Base-by-base conservation (phyloP, 2,797 vertebrate species). In the Pipistrellus nathusii region DNA sequence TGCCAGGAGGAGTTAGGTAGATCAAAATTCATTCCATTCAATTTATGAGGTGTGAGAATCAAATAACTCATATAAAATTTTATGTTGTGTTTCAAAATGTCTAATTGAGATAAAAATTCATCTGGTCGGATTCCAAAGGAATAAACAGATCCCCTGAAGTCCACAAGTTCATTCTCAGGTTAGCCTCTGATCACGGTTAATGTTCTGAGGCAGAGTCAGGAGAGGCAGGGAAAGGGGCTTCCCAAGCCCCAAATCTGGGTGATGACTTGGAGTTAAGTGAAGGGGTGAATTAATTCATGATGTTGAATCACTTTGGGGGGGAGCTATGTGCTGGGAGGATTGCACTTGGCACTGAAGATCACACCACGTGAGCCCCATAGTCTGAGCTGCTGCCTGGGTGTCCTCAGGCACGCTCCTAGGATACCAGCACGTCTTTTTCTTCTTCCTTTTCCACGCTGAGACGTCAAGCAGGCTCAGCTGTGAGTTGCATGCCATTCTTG, bases 11-110 rank as follows among this genome's bases (percentile, higher is more conserved):
- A 97, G 94, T 91, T 96, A 96, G 93, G 97, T 96, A 97, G 96
- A 97, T 97, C 92, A 96, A 96, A 97, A 97, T 97, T 97, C 96
- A 97, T 97, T 97, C 93, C 97, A 96, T 96, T 98, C 96, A 96
- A 97, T 98, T 98, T 98, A 98, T 97, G 97, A 98, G 93, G 97
- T 98, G 94, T 98, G 97, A 98, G 97, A 97, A 97, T 98, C 97
- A 97, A 98, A 98, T 98, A 98, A 97, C 96, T 95, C 96, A 95
- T 97, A 98, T 97, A 98, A 98, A 97, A 97, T 96, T 98, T 98
- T 98, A 97, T 96, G 91, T 98, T 97, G 97, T 98, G 97, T 98
- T 98, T 98, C 96, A 97, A 96, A 97, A 97, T 98, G 97, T 98
- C 96, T 97, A 97, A 98, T 96, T 46, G 91, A 98, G 98, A 97